Conservation (phyloP, 2,888 invertebrate genomes). For the Volucella inflata region DNA sequence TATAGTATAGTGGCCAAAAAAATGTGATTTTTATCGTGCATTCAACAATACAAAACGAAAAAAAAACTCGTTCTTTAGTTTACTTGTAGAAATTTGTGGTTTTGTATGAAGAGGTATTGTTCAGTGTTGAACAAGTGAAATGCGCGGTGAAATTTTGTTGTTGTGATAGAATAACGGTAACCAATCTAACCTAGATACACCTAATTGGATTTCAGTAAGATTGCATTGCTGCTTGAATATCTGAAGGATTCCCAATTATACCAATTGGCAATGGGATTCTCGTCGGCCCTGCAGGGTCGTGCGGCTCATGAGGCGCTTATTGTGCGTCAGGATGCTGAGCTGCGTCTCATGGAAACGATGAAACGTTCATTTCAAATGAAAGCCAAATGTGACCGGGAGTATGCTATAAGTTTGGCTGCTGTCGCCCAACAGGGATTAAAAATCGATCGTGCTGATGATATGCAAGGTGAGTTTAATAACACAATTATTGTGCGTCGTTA, state of each 20-base stretch:
- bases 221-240: constrained; percentile 51
- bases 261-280: constrained; percentile 89
- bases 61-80: constrained; percentile 28
- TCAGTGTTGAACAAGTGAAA: constrained; percentile 32
- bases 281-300: constrained; percentile 93
- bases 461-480: constrained; percentile 81
- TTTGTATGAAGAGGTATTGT: constrained; percentile 35
- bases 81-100: neutral
- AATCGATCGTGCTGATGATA: constrained; percentile 86
- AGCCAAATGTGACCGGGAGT: constrained; percentile 96
- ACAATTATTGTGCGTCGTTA: no score
- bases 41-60: neutral
- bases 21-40: constrained; percentile 56
- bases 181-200: constrained; percentile 15
- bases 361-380: constrained; percentile 93
- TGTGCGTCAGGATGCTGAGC: constrained; percentile 95
- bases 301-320: constrained; percentile 96
- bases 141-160: constrained; percentile 46
- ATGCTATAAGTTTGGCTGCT: constrained; percentile 92
- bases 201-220: constrained; percentile 58
- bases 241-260: constrained; percentile 57
- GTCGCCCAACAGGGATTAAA: constrained; percentile 93
- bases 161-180: neutral
- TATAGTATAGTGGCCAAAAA: constrained; percentile 42
- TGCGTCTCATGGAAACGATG: constrained; percentile 96